Conservation (phyloP, 2,888 invertebrate genomes). For the Phortica magna region DNA sequence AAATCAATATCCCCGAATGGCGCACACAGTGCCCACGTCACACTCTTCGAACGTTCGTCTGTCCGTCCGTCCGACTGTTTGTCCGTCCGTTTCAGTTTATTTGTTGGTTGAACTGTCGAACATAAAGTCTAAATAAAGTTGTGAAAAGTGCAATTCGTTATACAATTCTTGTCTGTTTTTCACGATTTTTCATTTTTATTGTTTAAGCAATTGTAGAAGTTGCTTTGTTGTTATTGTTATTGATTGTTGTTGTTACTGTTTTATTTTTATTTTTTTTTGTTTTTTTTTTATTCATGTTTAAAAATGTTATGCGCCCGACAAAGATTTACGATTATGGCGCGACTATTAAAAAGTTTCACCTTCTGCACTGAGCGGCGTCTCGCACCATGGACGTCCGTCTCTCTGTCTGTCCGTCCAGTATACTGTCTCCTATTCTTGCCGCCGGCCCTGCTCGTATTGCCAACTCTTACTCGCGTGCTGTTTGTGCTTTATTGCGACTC, state of each 20-base stretch:
- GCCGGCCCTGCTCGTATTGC: conserved; percentile 41
- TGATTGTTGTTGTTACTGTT: conserved; percentile 3
- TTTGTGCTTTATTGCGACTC: conserved; percentile 40
- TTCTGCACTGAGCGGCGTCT: conserved; percentile 54
- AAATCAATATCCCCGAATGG: not conserved
- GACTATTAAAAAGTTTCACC: conserved; percentile 76
- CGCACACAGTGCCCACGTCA: not conserved
- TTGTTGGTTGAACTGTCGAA: not conserved
- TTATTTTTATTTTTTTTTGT: not conserved
- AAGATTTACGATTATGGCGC: conserved; percentile 76
- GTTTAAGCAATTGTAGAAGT: conserved; percentile 5
- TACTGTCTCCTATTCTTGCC: not conserved
- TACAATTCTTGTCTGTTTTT: conserved; percentile 16
- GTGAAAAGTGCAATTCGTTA: conserved; percentile 58
- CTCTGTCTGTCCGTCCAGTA: not conserved
- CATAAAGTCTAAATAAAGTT: conserved; percentile 63
- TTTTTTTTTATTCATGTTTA: not conserved
- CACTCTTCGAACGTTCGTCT: not conserved
- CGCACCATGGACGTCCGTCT: conserved; percentile 41
- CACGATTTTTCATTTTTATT: conserved; percentile 34
- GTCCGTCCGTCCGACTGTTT: not conserved
- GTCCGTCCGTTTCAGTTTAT: not conserved
- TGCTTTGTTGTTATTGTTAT: not conserved
- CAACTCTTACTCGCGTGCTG: conserved; percentile 28
- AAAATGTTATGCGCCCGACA: conserved; percentile 61